Evolutionary conservation across 2,797 vertebrate genomes (phyloP).

Genomic region (Sphenopsis melanotis): DNA sequence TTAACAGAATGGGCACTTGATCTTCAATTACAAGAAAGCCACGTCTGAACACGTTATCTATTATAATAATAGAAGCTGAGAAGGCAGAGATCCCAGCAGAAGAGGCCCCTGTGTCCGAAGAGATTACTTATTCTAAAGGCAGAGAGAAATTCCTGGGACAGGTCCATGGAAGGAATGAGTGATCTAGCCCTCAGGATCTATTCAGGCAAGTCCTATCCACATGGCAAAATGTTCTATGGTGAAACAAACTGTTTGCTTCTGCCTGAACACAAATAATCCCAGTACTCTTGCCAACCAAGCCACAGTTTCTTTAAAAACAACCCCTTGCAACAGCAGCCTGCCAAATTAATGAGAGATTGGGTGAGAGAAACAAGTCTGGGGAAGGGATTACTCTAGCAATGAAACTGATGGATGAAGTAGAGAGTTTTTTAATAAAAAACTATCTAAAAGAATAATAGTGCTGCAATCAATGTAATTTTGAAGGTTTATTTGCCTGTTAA

Average conservation of each 20-base stretch:
- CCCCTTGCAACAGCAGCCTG: neutral
- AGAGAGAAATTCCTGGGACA: neutral
- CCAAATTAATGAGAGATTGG: neutral
- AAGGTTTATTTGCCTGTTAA: neutral
- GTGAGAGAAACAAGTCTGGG: neutral
- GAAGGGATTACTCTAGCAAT: neutral
- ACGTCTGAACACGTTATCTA: accelerated
- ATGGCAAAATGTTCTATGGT: neutral
- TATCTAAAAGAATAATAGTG: neutral
- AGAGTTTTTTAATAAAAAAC: neutral
- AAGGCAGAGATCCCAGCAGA: neutral
- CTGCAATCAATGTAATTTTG: neutral
- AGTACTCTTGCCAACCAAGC: neutral
- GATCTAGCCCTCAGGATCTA: neutral
- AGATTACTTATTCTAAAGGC: neutral
- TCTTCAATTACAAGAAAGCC: neutral
- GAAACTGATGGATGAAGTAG: neutral
- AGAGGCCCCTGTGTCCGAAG: neutral
- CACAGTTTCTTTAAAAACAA: neutral
- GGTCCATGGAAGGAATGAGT: neutral
- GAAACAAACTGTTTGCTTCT: neutral
- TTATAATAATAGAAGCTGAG: neutral
- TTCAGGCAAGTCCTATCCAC: neutral
- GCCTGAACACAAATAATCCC: neutral
- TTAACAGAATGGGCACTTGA: neutral